Percentiles rank a stretch among this genome's conserved stretches.
phyloP scores from a whole-genome alignment of 2,113 vertebrate species.

The Leucosticte australis region DNA sequence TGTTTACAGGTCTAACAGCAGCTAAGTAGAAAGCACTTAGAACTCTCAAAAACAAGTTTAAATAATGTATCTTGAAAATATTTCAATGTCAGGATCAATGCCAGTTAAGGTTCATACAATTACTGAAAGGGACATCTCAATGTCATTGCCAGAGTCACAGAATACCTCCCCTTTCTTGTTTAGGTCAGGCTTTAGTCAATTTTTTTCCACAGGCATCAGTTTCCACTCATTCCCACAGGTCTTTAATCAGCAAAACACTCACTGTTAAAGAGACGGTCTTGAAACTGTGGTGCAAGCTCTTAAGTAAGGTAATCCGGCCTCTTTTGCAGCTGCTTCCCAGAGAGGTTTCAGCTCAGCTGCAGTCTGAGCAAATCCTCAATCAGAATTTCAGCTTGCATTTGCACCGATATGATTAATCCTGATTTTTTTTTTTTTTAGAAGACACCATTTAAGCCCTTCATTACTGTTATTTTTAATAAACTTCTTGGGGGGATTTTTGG shows the following conservation, averaged over 20 bases:
- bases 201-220: neutral
- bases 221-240: neutral
- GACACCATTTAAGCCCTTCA: neutral
- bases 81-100: neutral
- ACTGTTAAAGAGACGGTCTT: neutral
- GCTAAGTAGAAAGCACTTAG: neutral
- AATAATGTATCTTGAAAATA: neutral
- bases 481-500: neutral
- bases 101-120: neutral
- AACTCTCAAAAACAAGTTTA: neutral
- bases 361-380: neutral
- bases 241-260: constrained; percentile 23
- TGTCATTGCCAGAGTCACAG: neutral
- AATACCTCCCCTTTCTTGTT: neutral
- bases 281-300: neutral
- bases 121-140: neutral
- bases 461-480: neutral
- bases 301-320: neutral
- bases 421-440: neutral
- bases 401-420: neutral
- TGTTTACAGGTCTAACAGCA: neutral
- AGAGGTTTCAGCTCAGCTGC: neutral
- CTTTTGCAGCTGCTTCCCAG: neutral
- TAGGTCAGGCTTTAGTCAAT: neutral
- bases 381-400: neutral